Evolutionary conservation across 2,113 vertebrate genomes (phyloP).

Genomic region (Oplegnathus fasciatus): DNA sequence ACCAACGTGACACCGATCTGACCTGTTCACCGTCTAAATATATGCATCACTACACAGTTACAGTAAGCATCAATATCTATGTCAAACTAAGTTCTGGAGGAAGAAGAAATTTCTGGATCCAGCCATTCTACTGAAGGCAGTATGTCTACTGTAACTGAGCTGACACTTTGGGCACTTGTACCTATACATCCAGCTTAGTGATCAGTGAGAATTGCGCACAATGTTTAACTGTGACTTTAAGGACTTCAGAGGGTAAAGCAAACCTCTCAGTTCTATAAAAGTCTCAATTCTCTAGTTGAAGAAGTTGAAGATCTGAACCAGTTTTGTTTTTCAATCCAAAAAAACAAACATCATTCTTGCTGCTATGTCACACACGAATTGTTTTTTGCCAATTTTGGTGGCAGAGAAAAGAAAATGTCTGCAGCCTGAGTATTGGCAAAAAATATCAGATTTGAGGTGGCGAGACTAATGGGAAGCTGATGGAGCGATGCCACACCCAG

Average conservation of each 20-base stretch:
- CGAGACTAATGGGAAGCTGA: slow-evolving; percentile 60
- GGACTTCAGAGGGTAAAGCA: not conserved
- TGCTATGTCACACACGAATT: not conserved
- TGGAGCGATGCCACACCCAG: slow-evolving; percentile 23
- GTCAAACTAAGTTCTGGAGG: slow-evolving; percentile 1
- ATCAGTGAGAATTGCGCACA: not conserved
- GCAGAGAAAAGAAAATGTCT: slow-evolving; percentile 19
- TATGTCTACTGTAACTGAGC: slow-evolving; percentile 10
- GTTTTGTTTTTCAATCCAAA: not conserved
- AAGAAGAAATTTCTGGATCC: not conserved
- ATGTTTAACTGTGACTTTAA: not conserved
- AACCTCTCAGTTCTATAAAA: not conserved
- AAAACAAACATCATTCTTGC: not conserved
- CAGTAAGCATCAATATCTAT: not conserved
- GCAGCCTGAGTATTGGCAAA: slow-evolving; percentile 6
- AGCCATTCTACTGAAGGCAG: not conserved
- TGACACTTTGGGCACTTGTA: not conserved
- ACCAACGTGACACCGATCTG: slow-evolving; percentile 5
- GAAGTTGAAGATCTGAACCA: not conserved
- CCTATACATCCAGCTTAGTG: not conserved
- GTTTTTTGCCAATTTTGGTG: slow-evolving; percentile 1
- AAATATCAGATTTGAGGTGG: slow-evolving; percentile 36
- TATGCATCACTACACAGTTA: not conserved
- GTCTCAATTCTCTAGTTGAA: not conserved
- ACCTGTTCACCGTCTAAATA: slow-evolving; percentile 27